A percentile compares a stretch with the other conserved stretches of the same genome.
Conservation (phyloP, 2,113 vertebrate genomes). For the Laticauda colubrina region DNA sequence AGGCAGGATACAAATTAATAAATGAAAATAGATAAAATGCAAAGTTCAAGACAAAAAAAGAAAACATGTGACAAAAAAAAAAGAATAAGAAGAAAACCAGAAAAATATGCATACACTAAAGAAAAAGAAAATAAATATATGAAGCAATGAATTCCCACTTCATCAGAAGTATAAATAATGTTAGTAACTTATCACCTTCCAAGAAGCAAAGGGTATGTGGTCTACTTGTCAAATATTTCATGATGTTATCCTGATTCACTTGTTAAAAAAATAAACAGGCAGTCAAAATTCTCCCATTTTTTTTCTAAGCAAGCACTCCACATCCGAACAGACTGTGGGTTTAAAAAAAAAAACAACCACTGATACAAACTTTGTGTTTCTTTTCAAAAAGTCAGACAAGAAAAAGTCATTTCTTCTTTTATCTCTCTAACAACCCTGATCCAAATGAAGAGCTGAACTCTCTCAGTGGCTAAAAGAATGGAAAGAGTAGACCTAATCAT, state of each 20-base stretch:
- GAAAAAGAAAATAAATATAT: neutral
- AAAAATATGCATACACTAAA: too few species aligned
- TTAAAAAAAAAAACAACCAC: neutral
- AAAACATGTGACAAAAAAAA: too few species aligned
- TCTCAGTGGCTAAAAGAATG: neutral
- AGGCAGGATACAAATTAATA: neutral
- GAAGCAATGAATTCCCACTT: too few species aligned
- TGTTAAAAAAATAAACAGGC: neutral
- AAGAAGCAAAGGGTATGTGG: neutral
- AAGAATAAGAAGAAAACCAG: too few species aligned
- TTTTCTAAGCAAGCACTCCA: neutral
- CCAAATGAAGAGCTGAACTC: neutral
- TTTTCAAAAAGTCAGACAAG: neutral
- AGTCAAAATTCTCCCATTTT: neutral
- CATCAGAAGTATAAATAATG: too few species aligned
- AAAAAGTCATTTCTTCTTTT: neutral
- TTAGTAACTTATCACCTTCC: neutral
- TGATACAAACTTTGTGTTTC: neutral
- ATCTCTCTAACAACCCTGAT: neutral
- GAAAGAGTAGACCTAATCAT: neutral
- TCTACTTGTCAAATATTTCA: neutral
- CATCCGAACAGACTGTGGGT: neutral
- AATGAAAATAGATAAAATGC: too few species aligned
- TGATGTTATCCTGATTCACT: neutral
- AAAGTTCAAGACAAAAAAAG: too few species aligned